Evolutionary conservation across 2,888 invertebrate species (phyloP).

Genomic region (Rhagonycha lutea): DNA sequence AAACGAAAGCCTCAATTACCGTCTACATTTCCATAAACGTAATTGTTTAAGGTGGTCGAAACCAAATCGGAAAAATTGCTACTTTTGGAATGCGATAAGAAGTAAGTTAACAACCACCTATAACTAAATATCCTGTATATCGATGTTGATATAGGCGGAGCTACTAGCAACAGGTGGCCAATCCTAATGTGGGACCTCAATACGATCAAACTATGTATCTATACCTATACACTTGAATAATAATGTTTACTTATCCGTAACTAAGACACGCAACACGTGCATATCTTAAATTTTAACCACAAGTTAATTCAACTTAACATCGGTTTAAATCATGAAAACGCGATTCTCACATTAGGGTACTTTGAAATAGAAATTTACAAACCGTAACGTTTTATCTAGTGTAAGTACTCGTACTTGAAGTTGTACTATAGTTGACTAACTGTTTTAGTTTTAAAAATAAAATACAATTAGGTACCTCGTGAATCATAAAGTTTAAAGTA

Average conservation of each 20-base stretch:
- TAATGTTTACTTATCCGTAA: conserved; percentile 23
- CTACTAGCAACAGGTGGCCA: conserved; percentile 52
- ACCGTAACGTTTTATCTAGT: conserved; percentile 20
- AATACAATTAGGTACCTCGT: conserved; percentile 27
- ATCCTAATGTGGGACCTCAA: conserved; percentile 37
- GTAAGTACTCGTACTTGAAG: background rate
- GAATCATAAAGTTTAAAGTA: conserved; percentile 31
- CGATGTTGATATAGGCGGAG: conserved; percentile 47
- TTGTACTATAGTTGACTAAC: background rate
- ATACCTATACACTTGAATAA: conserved; percentile 16
- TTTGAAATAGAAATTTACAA: conserved; percentile 12
- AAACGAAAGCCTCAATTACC: conserved; percentile 1
- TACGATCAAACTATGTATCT: conserved; percentile 34
- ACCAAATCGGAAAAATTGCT: conserved; percentile 42
- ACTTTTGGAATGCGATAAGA: conserved; percentile 44
- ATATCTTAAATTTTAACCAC: background rate
- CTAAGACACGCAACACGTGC: conserved; percentile 21
- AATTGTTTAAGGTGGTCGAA: conserved; percentile 15
- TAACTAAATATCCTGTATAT: conserved; percentile 25
- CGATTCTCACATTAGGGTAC: conserved; percentile 10
- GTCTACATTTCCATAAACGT: conserved; percentile 25
- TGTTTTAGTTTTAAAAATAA: background rate
- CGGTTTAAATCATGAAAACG: background rate
- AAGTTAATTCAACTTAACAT: background rate
- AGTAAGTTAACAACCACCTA: conserved; percentile 43